A percentile compares a stretch with the other conserved stretches of the same genome.
Evolutionary conservation across 2,113 vertebrate genomes (phyloP).

Genomic region (Lampris megalopsis): DNA sequence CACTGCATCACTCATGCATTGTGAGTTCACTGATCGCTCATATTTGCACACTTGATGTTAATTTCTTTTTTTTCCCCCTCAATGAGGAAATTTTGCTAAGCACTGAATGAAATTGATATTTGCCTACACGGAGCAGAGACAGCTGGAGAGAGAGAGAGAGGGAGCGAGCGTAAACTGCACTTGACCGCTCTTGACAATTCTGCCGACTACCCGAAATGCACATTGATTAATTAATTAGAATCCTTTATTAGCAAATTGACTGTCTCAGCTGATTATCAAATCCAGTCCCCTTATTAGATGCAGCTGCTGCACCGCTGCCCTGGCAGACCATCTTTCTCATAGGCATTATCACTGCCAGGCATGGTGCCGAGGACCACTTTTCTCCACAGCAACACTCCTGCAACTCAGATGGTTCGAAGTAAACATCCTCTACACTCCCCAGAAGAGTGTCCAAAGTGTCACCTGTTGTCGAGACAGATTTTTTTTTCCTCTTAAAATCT

Average conservation of each 20-base stretch:
- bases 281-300: conserved; percentile 79
- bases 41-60: conserved; percentile 28
- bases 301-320: conserved; percentile 48
- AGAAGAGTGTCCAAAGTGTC: no score
- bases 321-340: conserved; percentile 14
- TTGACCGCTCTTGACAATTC: conserved; percentile 82
- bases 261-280: conserved; percentile 84
- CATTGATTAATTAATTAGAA: conserved; percentile 85
- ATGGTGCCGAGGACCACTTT: not conserved
- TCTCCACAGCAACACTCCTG: not conserved
- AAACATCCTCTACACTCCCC: not conserved
- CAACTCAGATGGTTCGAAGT: not conserved
- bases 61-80: conserved; percentile 37
- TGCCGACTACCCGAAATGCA: conserved; percentile 77
- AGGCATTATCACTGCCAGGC: not conserved
- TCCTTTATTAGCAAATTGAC: conserved; percentile 85
- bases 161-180: conserved; percentile 69
- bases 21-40: no score
- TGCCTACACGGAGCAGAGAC: conserved; percentile 36
- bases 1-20: not conserved
- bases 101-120: conserved; percentile 69
- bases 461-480: no score
- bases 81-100: conserved; percentile 50
- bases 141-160: conserved; percentile 53
- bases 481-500: no score